A percentile compares a stretch with the other conserved stretches of the same genome.
phyloP scores from a whole-genome alignment of 1,140 invertebrate species.

The Drosophila busckii region DNA sequence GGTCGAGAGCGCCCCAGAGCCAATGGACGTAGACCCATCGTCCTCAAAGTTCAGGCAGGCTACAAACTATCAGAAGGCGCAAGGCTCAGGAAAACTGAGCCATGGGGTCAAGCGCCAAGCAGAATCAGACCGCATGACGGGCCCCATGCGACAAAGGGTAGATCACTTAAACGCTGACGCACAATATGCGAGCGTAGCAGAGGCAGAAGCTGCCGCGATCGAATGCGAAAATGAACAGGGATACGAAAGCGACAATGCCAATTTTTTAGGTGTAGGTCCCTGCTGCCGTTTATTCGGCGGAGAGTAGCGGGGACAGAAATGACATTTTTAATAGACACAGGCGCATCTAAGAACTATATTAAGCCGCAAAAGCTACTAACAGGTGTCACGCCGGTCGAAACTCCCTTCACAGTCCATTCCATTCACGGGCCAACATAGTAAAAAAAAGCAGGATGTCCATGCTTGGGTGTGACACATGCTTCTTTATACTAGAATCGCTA shows the following conservation, averaged over 20 bases:
- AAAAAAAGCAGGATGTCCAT: neutral
- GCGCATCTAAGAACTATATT: slow-evolving; percentile 1
- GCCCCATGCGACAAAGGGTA: neutral
- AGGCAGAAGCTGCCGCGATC: neutral
- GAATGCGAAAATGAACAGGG: neutral
- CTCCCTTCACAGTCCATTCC: neutral
- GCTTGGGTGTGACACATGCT: neutral
- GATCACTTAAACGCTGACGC: neutral
- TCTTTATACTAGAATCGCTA: neutral
- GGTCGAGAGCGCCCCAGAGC: neutral
- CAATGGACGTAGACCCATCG: neutral
- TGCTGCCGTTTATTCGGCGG: slow-evolving; percentile 1
- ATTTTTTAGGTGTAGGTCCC: slow-evolving; percentile 5
- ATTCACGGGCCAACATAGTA: neutral
- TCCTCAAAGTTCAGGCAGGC: neutral
- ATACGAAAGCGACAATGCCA: neutral
- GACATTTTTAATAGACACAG: neutral
- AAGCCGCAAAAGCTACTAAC: neutral
- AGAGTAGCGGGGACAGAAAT: neutral
- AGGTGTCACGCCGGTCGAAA: neutral
- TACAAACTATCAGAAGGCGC: neutral
- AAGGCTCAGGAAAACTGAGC: neutral
- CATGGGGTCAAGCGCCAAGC: neutral
- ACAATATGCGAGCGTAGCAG: neutral
- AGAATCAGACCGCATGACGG: neutral